A percentile compares a stretch with the other conserved stretches of the same genome.
Conservation (phyloP, 2,113 vertebrate species). For the Aegithalos caudatus region DNA sequence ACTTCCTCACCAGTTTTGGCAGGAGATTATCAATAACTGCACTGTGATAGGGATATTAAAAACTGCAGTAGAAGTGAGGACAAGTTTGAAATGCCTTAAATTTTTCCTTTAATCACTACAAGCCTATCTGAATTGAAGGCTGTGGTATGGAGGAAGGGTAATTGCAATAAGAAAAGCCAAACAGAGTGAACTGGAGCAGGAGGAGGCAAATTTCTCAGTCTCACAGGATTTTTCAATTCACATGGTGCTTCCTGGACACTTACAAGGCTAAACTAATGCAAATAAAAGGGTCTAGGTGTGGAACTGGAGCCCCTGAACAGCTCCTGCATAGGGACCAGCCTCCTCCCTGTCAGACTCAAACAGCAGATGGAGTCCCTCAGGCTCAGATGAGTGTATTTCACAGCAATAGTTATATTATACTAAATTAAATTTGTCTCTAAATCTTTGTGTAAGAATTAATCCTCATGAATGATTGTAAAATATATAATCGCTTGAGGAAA, state of each 20-base stretch:
- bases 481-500: background rate
- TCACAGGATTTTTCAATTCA: background rate
- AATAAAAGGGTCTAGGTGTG: background rate
- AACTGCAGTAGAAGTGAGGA: background rate
- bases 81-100: background rate
- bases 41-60: background rate
- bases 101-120: background rate
- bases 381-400: background rate
- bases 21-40: background rate
- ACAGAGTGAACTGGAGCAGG: background rate
- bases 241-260: background rate
- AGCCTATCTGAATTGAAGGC: background rate
- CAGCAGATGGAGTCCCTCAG: background rate
- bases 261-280: background rate
- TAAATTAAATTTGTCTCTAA: constrained; percentile 18
- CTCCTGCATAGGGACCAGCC: background rate
- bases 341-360: background rate
- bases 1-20: background rate
- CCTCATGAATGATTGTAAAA: background rate
- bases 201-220: background rate
- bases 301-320: background rate
- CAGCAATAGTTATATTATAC: background rate
- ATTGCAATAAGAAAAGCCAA: background rate
- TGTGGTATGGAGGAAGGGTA: background rate
- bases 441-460: constrained; percentile 17